Percentiles rank a stretch among this genome's conserved stretches.
These are phyloP conservation scores for Cetonia aurata DNA, from an alignment of 2,888 invertebrate genomes.

Conservation along the genomic window DNA sequence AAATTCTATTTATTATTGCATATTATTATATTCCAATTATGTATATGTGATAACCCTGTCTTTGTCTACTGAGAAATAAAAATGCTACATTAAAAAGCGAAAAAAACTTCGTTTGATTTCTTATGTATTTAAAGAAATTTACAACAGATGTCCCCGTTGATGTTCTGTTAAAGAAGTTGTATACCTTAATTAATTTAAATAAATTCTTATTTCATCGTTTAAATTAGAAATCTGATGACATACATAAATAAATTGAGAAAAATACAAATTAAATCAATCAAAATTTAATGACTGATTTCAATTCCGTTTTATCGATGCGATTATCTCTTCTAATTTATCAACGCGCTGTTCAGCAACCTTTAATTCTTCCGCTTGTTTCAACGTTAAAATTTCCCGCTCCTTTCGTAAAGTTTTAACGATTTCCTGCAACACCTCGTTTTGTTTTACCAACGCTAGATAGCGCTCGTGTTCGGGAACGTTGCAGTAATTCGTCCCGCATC, in stretches of 20 bases:
- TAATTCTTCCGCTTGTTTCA: conserved; percentile 35
- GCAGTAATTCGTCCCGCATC: conserved; percentile 30
- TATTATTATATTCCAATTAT: conserved; percentile 30
- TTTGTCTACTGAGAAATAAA: conserved; percentile 47
- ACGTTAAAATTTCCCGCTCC: conserved; percentile 43
- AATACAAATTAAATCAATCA: too few species aligned
- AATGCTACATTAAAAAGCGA: conserved; percentile 41
- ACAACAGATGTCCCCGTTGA: too few species aligned
- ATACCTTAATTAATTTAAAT: too few species aligned
- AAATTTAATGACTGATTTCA: too few species aligned
- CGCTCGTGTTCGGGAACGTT: conserved; percentile 45
- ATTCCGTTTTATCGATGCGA: conserved; percentile 35
- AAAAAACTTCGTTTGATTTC: conserved; percentile 1
- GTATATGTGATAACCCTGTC: conserved; percentile 46
- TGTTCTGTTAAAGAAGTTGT: too few species aligned
- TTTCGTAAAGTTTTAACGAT: conserved; percentile 52
- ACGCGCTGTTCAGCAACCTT: conserved; percentile 47
- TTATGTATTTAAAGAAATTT: not conserved
- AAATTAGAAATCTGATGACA: not conserved
- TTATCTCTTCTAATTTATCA: conserved; percentile 48
- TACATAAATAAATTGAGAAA: not conserved
- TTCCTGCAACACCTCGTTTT: conserved; percentile 51
- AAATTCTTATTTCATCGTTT: not conserved
- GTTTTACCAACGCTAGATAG: conserved; percentile 46
- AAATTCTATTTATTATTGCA: not conserved